phyloP scores from a whole-genome alignment of 2,797 vertebrate genomes.

The Gobio occitaniae region DNA sequence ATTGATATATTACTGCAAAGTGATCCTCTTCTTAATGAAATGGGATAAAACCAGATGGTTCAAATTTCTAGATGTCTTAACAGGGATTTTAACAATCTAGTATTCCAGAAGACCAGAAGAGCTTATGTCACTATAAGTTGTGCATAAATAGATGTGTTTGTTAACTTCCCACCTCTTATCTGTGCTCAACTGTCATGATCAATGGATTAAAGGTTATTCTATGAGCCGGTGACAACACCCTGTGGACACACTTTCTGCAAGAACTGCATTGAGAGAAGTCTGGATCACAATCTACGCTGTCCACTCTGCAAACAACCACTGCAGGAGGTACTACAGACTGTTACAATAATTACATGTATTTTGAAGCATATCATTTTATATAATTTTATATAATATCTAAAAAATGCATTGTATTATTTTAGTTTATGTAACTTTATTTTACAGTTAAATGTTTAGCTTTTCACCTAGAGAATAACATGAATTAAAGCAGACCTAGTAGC shows the following conservation, averaged over 20 bases:
- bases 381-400: too few species aligned
- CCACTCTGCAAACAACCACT: conserved; percentile 93
- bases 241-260: conserved; percentile 94
- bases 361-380: neutral
- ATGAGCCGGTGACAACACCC: conserved; percentile 89
- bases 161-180: neutral
- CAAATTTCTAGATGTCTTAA: neutral
- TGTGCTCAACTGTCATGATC: neutral
- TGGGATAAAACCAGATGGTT: neutral
- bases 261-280: conserved; percentile 89
- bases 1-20: neutral
- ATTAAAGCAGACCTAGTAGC: neutral
- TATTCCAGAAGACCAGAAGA: neutral
- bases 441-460: neutral
- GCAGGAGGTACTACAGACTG: conserved; percentile 80
- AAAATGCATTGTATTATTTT: too few species aligned
- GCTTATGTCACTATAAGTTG: neutral
- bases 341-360: conserved; percentile 1
- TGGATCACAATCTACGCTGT: conserved; percentile 90
- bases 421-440: too few species aligned
- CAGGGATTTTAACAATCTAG: neutral
- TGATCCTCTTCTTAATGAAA: neutral
- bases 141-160: neutral
- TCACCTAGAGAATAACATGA: neutral
- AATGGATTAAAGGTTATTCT: conserved; percentile 80